Conservation (phyloP, 2,888 invertebrate genomes). For the Cordilura impudica region DNA sequence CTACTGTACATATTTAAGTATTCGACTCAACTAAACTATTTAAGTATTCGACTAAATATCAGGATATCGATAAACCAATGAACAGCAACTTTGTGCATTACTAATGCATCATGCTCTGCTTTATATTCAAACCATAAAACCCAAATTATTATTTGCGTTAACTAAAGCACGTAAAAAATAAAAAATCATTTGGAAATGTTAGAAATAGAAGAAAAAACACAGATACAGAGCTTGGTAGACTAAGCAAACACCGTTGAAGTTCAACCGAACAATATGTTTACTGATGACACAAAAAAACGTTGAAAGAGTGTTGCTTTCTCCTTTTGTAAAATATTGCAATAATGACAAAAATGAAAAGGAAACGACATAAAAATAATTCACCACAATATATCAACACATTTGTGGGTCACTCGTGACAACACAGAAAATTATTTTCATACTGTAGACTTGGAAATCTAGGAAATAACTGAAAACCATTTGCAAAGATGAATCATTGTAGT, state of each 20-base stretch:
- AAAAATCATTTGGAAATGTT: not conserved
- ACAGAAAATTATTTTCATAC: conserved; percentile 14
- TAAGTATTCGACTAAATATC: too few relatives aligned
- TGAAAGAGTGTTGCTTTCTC: not conserved
- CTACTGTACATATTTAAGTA: too few relatives aligned
- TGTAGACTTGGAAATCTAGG: not conserved
- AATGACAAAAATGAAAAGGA: not conserved
- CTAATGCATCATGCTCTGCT: too few relatives aligned
- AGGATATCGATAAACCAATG: too few relatives aligned
- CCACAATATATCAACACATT: conserved; percentile 14
- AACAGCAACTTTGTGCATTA: too few relatives aligned
- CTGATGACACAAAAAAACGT: too few relatives aligned
- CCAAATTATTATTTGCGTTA: too few relatives aligned
- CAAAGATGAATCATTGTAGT: not conserved
- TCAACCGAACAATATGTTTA: too few relatives aligned
- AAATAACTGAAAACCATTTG: not conserved
- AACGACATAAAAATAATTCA: conserved; percentile 28
- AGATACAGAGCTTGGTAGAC: not conserved
- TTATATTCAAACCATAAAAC: too few relatives aligned
- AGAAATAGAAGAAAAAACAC: too few relatives aligned
- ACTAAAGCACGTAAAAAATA: too few relatives aligned
- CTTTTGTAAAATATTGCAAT: not conserved
- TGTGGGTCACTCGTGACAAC: conserved; percentile 42
- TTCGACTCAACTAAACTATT: too few relatives aligned
- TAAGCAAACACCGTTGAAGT: not conserved